Evolutionary conservation across 1,140 invertebrate genomes (phyloP).

Genomic region (Popillia japonica): DNA sequence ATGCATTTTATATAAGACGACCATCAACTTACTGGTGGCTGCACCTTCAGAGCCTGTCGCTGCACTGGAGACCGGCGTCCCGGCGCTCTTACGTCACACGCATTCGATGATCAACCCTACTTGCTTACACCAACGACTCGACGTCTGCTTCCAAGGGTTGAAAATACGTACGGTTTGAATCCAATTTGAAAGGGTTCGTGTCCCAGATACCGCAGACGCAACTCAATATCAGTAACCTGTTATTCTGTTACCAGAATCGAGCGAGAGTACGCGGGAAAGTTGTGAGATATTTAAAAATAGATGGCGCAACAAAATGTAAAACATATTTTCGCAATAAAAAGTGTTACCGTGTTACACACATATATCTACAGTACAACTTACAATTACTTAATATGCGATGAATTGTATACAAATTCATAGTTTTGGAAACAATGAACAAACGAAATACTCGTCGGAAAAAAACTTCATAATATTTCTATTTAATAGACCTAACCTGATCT

Average conservation of each 20-base stretch:
- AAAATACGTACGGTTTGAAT: not conserved
- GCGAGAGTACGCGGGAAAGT: not conserved
- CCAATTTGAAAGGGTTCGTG: conserved; percentile 8
- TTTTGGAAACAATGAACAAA: too few species aligned
- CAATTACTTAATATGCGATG: too few species aligned
- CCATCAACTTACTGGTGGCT: conserved; percentile 40
- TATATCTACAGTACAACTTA: too few species aligned
- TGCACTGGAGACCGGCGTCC: conserved; percentile 46
- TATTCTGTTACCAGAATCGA: not conserved
- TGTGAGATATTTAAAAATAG: conserved; percentile 14
- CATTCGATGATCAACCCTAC: conserved; percentile 27
- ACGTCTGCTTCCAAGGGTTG: conserved; percentile 19
- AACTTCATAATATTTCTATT: too few species aligned
- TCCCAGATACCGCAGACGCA: not conserved
- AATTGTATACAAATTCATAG: too few species aligned
- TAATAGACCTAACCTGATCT: too few species aligned
- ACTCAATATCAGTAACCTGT: conserved; percentile 12
- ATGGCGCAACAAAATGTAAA: not conserved
- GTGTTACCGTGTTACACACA: too few species aligned
- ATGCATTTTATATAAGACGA: conserved; percentile 43
- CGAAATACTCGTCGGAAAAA: too few species aligned
- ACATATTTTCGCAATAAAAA: too few species aligned
- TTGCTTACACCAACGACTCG: conserved; percentile 26
- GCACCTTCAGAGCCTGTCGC: conserved; percentile 46
- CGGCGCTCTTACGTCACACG: conserved; percentile 48